These are phyloP conservation scores for Pogonomyrmex californicus DNA, from an alignment of 1,140 invertebrate species.

Conservation along the genomic window DNA sequence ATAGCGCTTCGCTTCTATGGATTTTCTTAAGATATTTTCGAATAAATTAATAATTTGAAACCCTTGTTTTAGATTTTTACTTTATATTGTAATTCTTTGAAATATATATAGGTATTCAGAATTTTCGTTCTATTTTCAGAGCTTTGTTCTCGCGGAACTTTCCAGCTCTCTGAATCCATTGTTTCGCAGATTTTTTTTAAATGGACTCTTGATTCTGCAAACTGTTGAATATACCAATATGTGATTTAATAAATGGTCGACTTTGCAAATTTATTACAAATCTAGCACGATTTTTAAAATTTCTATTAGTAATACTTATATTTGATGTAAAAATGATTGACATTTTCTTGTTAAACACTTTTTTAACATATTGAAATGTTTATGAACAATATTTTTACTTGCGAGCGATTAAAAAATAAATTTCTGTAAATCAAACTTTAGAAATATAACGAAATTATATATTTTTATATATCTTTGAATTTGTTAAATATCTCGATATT, in stretches of 20 bases:
- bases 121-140: conserved; percentile 34
- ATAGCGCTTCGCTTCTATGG: background rate
- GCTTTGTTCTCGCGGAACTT: background rate
- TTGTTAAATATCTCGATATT: background rate
- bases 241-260: background rate
- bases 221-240: conserved; percentile 10
- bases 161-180: conserved; percentile 10
- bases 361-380: background rate
- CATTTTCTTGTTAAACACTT: background rate
- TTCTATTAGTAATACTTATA: background rate
- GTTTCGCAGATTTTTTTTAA: background rate
- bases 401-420: background rate
- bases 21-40: conserved; percentile 16
- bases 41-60: background rate
- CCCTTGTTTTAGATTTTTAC: too few species aligned
- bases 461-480: background rate
- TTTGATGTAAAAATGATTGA: background rate
- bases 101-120: conserved; percentile 10
- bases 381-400: background rate
- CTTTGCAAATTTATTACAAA: background rate
- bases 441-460: conserved; percentile 12
- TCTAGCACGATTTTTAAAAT: background rate
- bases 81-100: background rate
- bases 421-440: background rate
- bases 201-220: conserved; percentile 3